Base-by-base conservation (phyloP, 2,797 vertebrate genomes). In the Clarias pachynema region DNA sequence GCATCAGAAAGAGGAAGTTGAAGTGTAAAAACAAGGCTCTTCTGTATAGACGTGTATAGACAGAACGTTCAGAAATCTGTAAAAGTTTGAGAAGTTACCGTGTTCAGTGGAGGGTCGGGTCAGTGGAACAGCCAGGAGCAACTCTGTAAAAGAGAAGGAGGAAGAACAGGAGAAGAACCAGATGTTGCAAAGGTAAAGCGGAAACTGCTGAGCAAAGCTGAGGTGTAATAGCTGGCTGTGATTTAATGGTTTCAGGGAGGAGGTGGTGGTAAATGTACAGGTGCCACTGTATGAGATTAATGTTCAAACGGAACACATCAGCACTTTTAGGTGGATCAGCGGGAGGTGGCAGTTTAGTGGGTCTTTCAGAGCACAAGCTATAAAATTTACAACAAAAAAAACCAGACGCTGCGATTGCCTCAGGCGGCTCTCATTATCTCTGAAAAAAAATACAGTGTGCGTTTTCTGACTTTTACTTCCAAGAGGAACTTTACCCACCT, bases 111-210 rank as follows among this genome's bases (percentile, higher is more conserved):
- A 37, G 84, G 86, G 91, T 44, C 90, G 84, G 34, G 37, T 83
- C n/a, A 95, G 59, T 0, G 95, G 95, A 80, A 93, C 91, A 2
- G 95, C 95, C 80, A 93, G 93, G 85, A 95, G 84, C 59, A 94
- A 87, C 0, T 91, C 95, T 96, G 85, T 88, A 85, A 80, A 49
- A 60, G 26, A 85, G 29, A 56, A 78, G 60, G 1, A 53, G 56
- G 9, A 75, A 57, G 10, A 24, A 31, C 72, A 20, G 20, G 66
- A 88, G 63, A 31, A 72, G 85, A 91, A 87, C 87, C 83, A 87
- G 81, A 91, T 91, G 86, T 87, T 92, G 82, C 68, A 85, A 81
- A 87, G 24, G 63, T 84, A 69, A 82, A 72, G 68, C n/a, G 79
- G 53, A 91, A 91, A 89, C 84, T 81, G 89, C 90, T 91, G 86